Evolutionary conservation across 1,140 invertebrate genomes (phyloP).

Genomic region (Drosophila dunni): DNA sequence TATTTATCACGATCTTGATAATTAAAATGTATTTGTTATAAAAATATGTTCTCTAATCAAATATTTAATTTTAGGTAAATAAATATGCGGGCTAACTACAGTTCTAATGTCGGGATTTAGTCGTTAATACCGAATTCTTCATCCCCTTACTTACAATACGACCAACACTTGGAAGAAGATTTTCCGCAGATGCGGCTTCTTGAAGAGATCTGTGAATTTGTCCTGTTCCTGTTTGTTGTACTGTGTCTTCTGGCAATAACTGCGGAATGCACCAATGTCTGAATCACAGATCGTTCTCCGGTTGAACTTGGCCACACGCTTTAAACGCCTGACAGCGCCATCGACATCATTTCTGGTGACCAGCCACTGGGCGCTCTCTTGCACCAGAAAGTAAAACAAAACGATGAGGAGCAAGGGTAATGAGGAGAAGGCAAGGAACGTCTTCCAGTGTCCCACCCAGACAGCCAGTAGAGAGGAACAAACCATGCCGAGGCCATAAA

Average conservation of each 20-base stretch:
- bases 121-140: background rate
- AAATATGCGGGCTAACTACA: no score
- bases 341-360: constrained; percentile 86
- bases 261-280: constrained; percentile 83
- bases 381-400: constrained; percentile 85
- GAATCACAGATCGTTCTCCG: constrained; percentile 79
- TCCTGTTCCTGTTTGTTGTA: constrained; percentile 61
- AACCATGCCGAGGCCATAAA: constrained; percentile 86
- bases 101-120: no score
- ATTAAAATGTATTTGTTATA: no score
- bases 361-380: constrained; percentile 88
- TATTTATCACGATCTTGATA: no score
- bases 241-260: constrained; percentile 47
- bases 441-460: constrained; percentile 85
- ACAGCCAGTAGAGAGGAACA: constrained; percentile 86
- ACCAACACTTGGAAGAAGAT: background rate
- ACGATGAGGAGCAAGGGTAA: constrained; percentile 84
- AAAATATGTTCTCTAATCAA: no score
- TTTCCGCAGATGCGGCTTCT: constrained; percentile 47
- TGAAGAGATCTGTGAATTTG: constrained; percentile 51
- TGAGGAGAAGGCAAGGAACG: constrained; percentile 85
- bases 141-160: constrained; percentile 1
- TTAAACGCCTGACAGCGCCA: constrained; percentile 85
- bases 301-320: constrained; percentile 86
- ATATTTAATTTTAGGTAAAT: no score